Base-by-base conservation (phyloP, 2,113 vertebrate genomes). In the Cinclus mexicanus region DNA sequence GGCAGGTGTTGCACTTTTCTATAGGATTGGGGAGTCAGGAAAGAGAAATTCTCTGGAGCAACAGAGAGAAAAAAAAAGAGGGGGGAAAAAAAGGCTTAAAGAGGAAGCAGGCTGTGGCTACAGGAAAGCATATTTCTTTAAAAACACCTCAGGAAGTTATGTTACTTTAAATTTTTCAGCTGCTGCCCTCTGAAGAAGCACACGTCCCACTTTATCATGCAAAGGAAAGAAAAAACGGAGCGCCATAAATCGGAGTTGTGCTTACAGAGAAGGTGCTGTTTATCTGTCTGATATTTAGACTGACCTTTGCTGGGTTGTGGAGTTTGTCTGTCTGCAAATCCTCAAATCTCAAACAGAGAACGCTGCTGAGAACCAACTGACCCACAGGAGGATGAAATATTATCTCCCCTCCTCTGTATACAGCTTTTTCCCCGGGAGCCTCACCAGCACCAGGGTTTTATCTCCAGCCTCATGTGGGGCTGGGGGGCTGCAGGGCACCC, bases 251-350 rank as follows among this genome's bases (percentile, higher is more conserved):
- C 55, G 94, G 88, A 83, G 53, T 39, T 94, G 74, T 93, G 92
- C 89, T 97, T 92, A 94, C 57, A 52, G 85, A 52, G 11, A 97
- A 96, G 93, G 92, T 97, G 86, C 75, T 97, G 78, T 97, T 97
- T 97, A 92, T 88, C 93, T 95, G 93, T 94, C 97, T 98, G 97
- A 95, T 98, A 97, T 97, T 98, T 98, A 97, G 95, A 96, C 97
- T 98, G 97, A 98, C 98, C 97, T 98, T 97, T 96, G 93, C 93
- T 97, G 95, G 96, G 97, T 90, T 95, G 93, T 93, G 93, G 95
- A 96, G 96, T 98, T 98, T 98, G 96, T 97, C 97, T 98, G 97
- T 98, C 98, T 98, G 97, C 97, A 98, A 94, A 96, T 95, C 88
- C 95, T 97, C 96, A 97, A 96, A 94, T 90, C 91, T 94, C 91